These are phyloP conservation scores for Poicephalus meyeri DNA, from an alignment of 2,113 vertebrate species.

Conservation along the genomic window DNA sequence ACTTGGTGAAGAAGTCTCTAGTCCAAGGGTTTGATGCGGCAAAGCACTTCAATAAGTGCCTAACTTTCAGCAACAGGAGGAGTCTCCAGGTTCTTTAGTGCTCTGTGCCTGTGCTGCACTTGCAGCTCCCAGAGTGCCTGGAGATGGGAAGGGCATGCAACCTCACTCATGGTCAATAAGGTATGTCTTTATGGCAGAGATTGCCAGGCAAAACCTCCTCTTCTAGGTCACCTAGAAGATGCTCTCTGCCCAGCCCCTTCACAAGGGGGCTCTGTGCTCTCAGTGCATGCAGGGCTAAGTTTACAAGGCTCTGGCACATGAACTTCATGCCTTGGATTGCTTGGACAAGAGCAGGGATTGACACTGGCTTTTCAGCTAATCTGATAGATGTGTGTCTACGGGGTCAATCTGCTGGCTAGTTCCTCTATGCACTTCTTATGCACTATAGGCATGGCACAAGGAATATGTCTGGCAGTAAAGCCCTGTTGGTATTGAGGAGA, in stretches of 20 bases:
- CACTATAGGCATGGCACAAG: neutral
- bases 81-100: neutral
- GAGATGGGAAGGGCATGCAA: neutral
- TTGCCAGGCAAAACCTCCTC: neutral
- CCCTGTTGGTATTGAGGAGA: neutral
- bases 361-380: neutral
- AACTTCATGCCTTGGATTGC: neutral
- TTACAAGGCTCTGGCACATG: neutral
- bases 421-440: neutral
- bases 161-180: rapidly evolving
- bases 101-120: neutral
- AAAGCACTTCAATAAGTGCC: neutral
- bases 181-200: neutral
- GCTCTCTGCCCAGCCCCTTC: neutral
- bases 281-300: neutral
- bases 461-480: neutral
- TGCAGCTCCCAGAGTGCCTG: neutral
- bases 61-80: neutral
- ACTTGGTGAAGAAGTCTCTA: neutral
- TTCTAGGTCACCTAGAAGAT: neutral
- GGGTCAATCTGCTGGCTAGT: neutral
- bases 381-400: neutral
- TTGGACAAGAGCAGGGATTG: neutral
- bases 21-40: neutral
- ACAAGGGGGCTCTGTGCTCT: neutral